Conservation (phyloP, 1,140 invertebrate species). For the Stratiolaelaps scimitus region DNA sequence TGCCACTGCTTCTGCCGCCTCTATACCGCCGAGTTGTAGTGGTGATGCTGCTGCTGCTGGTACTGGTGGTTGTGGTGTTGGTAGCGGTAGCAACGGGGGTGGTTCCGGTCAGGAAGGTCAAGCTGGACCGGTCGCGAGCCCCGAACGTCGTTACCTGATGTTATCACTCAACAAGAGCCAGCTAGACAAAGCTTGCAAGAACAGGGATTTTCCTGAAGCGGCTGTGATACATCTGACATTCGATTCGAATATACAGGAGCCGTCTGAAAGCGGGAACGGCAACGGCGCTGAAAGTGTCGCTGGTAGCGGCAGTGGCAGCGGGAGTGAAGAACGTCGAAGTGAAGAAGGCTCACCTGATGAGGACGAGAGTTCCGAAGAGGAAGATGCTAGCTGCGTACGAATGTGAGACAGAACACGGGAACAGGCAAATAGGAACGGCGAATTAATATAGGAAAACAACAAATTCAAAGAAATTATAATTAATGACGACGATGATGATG, state of each 20-base stretch:
- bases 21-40: background rate
- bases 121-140: too few species aligned
- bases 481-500: too few species aligned
- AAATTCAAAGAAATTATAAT: too few species aligned
- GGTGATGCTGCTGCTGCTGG: background rate
- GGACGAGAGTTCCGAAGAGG: conserved; percentile 13
- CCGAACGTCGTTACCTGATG: background rate
- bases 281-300: background rate
- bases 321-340: background rate
- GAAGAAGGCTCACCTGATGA: conserved; percentile 14
- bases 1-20: too few species aligned
- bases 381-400: conserved; percentile 21
- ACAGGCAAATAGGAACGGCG: too few species aligned
- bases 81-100: background rate
- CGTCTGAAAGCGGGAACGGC: conserved; percentile 1
- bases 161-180: conserved; percentile 1
- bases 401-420: background rate
- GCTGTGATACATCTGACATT: conserved; percentile 13
- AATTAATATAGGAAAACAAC: too few species aligned
- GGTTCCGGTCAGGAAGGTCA: background rate
- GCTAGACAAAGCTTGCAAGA: conserved; percentile 17
- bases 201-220: conserved; percentile 9
- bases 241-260: background rate
- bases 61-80: background rate
- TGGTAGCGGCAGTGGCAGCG: too few species aligned